phyloP scores from a whole-genome alignment of 2,888 invertebrate species.

The Tanytarsus gracilentus region DNA sequence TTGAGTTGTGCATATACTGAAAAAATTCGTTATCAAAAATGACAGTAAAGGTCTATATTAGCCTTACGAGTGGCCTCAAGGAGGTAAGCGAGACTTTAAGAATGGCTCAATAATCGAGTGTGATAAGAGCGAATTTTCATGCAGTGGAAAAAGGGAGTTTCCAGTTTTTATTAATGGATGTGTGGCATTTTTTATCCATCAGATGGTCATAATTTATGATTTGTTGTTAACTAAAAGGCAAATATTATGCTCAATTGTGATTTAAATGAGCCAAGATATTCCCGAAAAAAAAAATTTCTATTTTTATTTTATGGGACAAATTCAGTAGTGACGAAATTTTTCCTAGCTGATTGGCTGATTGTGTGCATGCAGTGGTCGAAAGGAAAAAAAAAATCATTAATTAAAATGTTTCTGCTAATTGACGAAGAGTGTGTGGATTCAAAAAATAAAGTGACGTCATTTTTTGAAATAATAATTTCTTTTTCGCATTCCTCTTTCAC shows the following conservation, averaged over 20 bases:
- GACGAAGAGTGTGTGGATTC: too few species aligned
- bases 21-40: conserved; percentile 44
- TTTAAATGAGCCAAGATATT: not conserved
- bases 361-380: too few species aligned
- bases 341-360: too few species aligned
- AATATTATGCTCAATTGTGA: not conserved
- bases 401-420: too few species aligned
- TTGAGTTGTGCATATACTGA: not conserved
- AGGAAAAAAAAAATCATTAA: too few species aligned
- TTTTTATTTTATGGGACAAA: conserved; percentile 18
- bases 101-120: not conserved
- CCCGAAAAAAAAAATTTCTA: conserved; percentile 22
- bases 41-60: conserved; percentile 86
- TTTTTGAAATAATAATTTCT: too few species aligned
- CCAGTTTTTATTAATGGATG: not conserved
- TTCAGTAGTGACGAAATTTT: not conserved
- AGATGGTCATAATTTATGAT: too few species aligned
- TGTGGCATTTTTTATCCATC: too few species aligned
- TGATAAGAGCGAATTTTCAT: conserved; percentile 19
- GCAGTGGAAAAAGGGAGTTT: conserved; percentile 22
- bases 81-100: conserved; percentile 57
- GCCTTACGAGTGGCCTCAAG: conserved; percentile 89
- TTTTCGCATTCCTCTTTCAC: too few species aligned
- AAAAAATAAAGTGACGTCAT: too few species aligned
- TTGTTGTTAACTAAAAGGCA: too few species aligned